A percentile compares a stretch with the other conserved stretches of the same genome.
These are phyloP conservation scores for Oceanodroma tethys DNA, from an alignment of 2,113 vertebrate genomes.

Conservation along the genomic window DNA sequence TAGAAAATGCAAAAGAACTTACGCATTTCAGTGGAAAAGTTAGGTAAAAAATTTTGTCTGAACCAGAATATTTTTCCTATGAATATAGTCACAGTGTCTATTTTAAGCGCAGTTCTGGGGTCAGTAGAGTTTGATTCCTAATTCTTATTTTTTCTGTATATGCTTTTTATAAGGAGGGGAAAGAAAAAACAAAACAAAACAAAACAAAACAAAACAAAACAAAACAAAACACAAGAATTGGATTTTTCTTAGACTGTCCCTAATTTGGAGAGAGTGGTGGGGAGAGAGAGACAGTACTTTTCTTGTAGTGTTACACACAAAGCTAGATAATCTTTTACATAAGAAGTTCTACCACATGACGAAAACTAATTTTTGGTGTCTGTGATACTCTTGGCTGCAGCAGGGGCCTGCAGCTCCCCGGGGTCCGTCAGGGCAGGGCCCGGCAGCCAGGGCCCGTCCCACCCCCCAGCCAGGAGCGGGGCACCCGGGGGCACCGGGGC, in stretches of 20 bases:
- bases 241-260: neutral
- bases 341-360: neutral
- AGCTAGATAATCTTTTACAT: neutral
- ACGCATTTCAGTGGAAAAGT: neutral
- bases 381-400: neutral
- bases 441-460: neutral
- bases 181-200: neutral
- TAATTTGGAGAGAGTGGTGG: neutral
- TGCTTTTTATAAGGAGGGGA: too few species aligned
- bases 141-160: neutral
- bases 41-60: neutral
- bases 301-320: neutral
- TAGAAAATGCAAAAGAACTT: neutral
- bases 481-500: neutral
- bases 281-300: neutral
- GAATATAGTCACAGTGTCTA: neutral
- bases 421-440: neutral
- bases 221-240: neutral
- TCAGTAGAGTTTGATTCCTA: neutral
- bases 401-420: neutral
- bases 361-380: neutral
- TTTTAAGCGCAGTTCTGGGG: neutral
- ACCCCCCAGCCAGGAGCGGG: neutral
- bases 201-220: too few species aligned
- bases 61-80: neutral